Evolutionary conservation across 2,113 vertebrate species (phyloP).

Genomic region (Ptychochromis oligacanthus): DNA sequence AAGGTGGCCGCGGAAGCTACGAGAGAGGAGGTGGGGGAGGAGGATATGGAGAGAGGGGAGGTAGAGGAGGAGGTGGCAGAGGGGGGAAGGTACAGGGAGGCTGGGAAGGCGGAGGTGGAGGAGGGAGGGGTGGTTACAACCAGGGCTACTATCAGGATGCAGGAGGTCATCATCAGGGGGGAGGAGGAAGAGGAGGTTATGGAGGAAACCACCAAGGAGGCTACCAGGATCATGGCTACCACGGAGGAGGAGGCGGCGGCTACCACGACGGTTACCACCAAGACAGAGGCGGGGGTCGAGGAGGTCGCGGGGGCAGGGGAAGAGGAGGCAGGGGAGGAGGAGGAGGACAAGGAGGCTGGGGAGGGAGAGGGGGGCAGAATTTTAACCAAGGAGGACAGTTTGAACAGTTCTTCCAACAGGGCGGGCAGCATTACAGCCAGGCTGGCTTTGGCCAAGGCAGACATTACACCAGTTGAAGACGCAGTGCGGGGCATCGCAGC

Average conservation of each 20-base stretch:
- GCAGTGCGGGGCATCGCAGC: constrained; percentile 65
- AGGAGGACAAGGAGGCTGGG: constrained; percentile 88
- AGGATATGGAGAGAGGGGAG: constrained; percentile 87
- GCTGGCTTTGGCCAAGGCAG: constrained; percentile 94
- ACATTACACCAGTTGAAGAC: constrained; percentile 92
- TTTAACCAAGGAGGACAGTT: constrained; percentile 96
- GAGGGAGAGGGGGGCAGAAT: constrained; percentile 88
- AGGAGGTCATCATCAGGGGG: constrained; percentile 62
- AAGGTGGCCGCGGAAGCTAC: constrained; percentile 87
- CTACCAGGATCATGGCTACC: constrained; percentile 71
- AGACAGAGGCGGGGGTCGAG: constrained; percentile 76
- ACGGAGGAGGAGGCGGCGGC: constrained; percentile 78
- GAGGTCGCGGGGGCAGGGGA: constrained; percentile 75
- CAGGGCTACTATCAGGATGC: constrained; percentile 78
- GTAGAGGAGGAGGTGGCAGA: constrained; percentile 77
- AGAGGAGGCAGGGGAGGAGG: constrained; percentile 75
- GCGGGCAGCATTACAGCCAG: constrained; percentile 96
- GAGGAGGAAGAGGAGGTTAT: constrained; percentile 70
- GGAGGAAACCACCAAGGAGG: constrained; percentile 68
- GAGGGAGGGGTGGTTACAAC: constrained; percentile 74
- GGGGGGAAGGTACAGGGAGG: constrained; percentile 82
- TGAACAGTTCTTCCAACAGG: constrained; percentile 99
- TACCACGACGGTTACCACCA: constrained; percentile 84
- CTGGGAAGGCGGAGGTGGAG: constrained; percentile 86
- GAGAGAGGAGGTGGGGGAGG: constrained; percentile 82